Evolutionary conservation across 2,888 invertebrate species (phyloP), one percentile per base, ranked within the genome.

Genomic region (Ectropis crepuscularia): DNA sequence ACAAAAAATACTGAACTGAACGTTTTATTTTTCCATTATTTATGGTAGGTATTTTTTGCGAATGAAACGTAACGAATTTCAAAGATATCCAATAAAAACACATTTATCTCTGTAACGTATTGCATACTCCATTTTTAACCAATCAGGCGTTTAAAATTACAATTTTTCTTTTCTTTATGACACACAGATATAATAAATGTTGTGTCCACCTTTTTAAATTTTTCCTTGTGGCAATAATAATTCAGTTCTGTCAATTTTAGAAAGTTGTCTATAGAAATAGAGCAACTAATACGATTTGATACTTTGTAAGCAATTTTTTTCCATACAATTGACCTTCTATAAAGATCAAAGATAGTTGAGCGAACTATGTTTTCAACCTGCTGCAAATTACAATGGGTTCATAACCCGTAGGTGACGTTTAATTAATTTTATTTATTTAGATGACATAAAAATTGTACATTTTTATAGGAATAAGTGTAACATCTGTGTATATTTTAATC

Each of bases 401-500:
- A 77, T 89, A 91, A 89, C 90, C 91, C 91, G 88, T 89, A 86
- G 89, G 88, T 92, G 92, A 92, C 92, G 91, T 92, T 80, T 89
- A 87, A 86, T 78, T 81, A 80, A 81, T 90, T 90, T 92, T 91
- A 89, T 92, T 91, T 92, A 91, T 89, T 87, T 90, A 85, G 77
- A 89, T 81, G 86, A 82, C 85, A 80, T 87, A 86, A 83, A 86
- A 86, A 85, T 89, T 92, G 88, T 91, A 92, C 89, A 91, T 88
- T 91, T 86, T 83, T 87, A 80, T 90, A 90, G 88, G 82, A 80
- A 69, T 92, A 90, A 90, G 91, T 85, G 81, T 88, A 88, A 84
- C 80, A 85, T 78, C 83, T 79, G 87, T 88, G 88, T 89, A 85
- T 87, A 86, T 85, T 88, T 86, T 85, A 87, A 87, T 82, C 82